Evolutionary conservation across 2,888 invertebrate genomes (phyloP).

Genomic region (Noctua janthe): DNA sequence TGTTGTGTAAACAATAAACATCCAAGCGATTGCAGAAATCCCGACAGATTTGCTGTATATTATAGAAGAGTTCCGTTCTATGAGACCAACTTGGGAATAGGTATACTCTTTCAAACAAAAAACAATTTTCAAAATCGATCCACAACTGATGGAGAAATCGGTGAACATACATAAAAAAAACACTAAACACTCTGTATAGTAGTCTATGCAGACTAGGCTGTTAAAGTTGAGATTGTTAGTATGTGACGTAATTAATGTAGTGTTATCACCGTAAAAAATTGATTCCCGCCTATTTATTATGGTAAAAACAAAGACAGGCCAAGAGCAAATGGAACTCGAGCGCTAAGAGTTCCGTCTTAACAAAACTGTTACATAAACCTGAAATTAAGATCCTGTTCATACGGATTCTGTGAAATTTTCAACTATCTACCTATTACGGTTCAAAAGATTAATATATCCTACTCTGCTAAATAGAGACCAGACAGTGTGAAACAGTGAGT

Average conservation of each 20-base stretch:
- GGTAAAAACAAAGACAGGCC: neutral
- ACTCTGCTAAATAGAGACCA: neutral
- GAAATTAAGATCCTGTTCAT: neutral
- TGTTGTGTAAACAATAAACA: too few relatives aligned
- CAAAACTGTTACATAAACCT: neutral
- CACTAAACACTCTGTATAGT: too few relatives aligned
- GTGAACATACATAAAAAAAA: too few relatives aligned
- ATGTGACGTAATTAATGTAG: neutral
- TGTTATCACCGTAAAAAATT: conserved; percentile 26
- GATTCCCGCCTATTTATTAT: conserved; percentile 5
- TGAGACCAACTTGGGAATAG: too few relatives aligned
- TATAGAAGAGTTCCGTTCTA: too few relatives aligned
- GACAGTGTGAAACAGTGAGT: neutral
- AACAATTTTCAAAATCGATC: too few relatives aligned
- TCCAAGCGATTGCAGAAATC: too few relatives aligned
- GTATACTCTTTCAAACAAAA: too few relatives aligned
- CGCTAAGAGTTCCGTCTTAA: neutral
- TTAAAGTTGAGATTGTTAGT: too few relatives aligned
- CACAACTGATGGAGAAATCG: too few relatives aligned
- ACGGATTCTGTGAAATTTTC: neutral
- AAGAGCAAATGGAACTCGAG: neutral
- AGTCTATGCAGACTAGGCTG: too few relatives aligned
- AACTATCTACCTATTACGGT: neutral
- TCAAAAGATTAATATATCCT: neutral
- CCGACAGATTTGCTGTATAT: too few relatives aligned